These are phyloP conservation scores for Sander lucioperca DNA, from an alignment of 2,113 vertebrate species.

Conservation along the genomic window DNA sequence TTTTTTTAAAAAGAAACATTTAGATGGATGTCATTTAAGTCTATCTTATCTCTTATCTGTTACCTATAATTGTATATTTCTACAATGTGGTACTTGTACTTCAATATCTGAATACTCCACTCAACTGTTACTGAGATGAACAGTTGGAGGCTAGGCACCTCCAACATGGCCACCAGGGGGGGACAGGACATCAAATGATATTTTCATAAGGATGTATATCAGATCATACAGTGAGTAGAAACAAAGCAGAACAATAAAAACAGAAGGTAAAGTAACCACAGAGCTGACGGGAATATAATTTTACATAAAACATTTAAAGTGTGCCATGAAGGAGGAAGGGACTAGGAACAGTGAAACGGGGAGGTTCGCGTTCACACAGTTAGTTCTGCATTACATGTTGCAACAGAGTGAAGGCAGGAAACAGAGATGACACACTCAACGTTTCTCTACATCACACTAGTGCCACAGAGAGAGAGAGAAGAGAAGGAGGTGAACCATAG, in stretches of 20 bases:
- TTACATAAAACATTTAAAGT: not conserved
- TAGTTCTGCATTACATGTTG: constrained; percentile 53
- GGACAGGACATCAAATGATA: too few species aligned
- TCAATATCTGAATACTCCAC: too few species aligned
- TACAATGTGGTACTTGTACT: too few species aligned
- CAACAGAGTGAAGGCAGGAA: constrained; percentile 62
- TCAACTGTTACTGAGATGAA: too few species aligned
- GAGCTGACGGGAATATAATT: not conserved
- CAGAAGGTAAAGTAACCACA: not conserved
- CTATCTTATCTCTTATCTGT: too few species aligned
- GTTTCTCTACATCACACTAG: constrained; percentile 41
- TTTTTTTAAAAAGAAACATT: too few species aligned
- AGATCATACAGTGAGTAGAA: not conserved
- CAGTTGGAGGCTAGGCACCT: too few species aligned
- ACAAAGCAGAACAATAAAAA: not conserved
- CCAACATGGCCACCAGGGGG: too few species aligned
- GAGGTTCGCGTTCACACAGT: not conserved
- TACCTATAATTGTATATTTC: too few species aligned
- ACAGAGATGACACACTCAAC: constrained; percentile 44
- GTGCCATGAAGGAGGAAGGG: not conserved
- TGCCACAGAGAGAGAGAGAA: constrained; percentile 42
- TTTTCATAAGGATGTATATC: too few species aligned
- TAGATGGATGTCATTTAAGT: too few species aligned
- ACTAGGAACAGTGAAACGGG: not conserved
- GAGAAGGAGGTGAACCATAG: constrained; percentile 3